Conservation (phyloP, 2,888 invertebrate genomes). For the Odontomyia ornata region DNA sequence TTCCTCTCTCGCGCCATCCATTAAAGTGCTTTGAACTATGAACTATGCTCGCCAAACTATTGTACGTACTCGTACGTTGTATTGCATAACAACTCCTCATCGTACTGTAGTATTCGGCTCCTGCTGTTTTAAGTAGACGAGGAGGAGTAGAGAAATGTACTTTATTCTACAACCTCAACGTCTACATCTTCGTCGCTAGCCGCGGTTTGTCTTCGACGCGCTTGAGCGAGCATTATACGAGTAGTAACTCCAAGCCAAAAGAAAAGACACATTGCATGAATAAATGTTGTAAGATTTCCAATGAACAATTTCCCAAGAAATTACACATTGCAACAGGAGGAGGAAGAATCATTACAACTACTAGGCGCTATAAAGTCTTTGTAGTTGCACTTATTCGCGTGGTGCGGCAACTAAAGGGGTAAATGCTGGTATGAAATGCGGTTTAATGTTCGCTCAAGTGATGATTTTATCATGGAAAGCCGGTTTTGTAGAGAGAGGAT, state of each 20-base stretch:
- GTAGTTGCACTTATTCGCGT: not conserved
- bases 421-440: not conserved
- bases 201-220: not conserved
- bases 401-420: not conserved
- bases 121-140: not conserved
- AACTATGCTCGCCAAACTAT: conserved; percentile 20
- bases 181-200: too few species aligned
- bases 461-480: too few species aligned
- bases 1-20: conserved; percentile 1
- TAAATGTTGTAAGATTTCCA: conserved; percentile 4
- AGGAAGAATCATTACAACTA: not conserved
- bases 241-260: not conserved
- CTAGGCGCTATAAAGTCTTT: not conserved
- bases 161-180: too few species aligned
- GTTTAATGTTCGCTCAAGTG: conserved; percentile 1
- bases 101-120: not conserved
- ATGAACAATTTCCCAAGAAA: conserved; percentile 26
- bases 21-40: conserved; percentile 38
- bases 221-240: not conserved
- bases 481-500: too few species aligned
- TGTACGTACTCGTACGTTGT: not conserved
- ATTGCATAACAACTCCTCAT: conserved; percentile 4
- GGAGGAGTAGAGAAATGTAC: too few species aligned
- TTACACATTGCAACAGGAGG: not conserved
- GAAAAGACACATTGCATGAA: not conserved